Evolutionary conservation across 2,888 invertebrate genomes (phyloP).

Genomic region (Hirtodrosophila alboralis): DNA sequence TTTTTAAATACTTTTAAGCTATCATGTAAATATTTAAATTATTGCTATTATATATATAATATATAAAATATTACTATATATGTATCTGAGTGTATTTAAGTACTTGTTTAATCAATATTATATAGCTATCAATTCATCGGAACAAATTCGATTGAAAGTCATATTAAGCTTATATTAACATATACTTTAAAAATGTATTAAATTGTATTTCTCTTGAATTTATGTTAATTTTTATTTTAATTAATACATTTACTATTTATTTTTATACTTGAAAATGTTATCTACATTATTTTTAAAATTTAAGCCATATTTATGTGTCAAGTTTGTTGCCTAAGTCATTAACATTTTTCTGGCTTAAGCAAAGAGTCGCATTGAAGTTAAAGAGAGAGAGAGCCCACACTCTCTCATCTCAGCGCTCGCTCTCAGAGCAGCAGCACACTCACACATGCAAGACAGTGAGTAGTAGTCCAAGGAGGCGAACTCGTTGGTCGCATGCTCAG

Average conservation of each 20-base stretch:
- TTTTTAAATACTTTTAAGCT: too few species aligned
- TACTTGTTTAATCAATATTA: too few species aligned
- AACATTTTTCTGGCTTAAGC: conserved; percentile 34
- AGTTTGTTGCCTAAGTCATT: conserved; percentile 60
- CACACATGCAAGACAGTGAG: not conserved
- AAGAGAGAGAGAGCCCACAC: conserved; percentile 12
- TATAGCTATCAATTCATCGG: too few species aligned
- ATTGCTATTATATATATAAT: too few species aligned
- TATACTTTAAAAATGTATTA: too few species aligned
- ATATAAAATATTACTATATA: too few species aligned
- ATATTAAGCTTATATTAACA: too few species aligned
- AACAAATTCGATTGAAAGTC: too few species aligned
- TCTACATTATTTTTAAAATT: not conserved
- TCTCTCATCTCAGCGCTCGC: not conserved
- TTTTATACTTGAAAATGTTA: not conserved
- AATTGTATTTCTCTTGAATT: too few species aligned
- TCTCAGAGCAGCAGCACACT: conserved; percentile 4
- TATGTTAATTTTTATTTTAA: too few species aligned
- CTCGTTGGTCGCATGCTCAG: conserved; percentile 52
- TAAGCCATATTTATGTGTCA: conserved; percentile 12
- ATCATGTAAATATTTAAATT: too few species aligned
- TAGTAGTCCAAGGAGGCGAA: conserved; percentile 19
- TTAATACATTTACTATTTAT: not conserved
- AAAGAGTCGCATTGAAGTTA: conserved; percentile 20
- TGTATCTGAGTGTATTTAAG: too few species aligned